phyloP scores from a whole-genome alignment of 2,888 invertebrate species.

The Dicycla oo region DNA sequence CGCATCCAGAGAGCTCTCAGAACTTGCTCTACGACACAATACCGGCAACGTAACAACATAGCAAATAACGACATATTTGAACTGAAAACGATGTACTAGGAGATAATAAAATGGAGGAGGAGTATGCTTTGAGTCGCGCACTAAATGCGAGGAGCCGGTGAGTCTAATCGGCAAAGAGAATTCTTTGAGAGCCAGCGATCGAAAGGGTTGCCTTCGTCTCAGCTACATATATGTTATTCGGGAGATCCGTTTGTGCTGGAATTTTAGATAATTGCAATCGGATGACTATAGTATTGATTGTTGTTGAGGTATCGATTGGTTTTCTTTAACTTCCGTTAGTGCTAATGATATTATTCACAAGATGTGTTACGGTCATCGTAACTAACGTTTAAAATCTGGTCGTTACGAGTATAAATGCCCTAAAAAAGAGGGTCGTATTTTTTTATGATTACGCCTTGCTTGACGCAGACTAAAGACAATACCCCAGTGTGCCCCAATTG shows the following conservation, averaged over 20 bases:
- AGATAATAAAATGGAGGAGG: slow-evolving; percentile 54
- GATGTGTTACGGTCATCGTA: too few relatives aligned
- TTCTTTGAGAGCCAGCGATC: slow-evolving; percentile 45
- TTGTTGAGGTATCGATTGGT: neutral
- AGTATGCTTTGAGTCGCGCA: slow-evolving; percentile 59
- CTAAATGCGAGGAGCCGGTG: slow-evolving; percentile 49
- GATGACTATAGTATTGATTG: neutral
- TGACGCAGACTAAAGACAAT: too few relatives aligned
- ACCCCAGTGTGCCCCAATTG: too few relatives aligned
- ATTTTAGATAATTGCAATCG: slow-evolving; percentile 30
- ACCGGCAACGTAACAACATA: slow-evolving; percentile 54
- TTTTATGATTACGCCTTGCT: too few relatives aligned
- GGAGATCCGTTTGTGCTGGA: slow-evolving; percentile 10
- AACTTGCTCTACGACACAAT: slow-evolving; percentile 50
- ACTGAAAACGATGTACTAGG: slow-evolving; percentile 56
- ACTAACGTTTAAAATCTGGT: too few relatives aligned
- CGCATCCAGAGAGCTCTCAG: slow-evolving; percentile 42
- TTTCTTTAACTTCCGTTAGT: neutral
- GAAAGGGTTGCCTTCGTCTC: slow-evolving; percentile 38
- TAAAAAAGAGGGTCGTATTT: too few relatives aligned
- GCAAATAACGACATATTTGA: slow-evolving; percentile 62
- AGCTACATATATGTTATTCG: slow-evolving; percentile 30
- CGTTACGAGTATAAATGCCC: too few relatives aligned
- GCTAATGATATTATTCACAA: too few relatives aligned
- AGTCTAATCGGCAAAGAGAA: slow-evolving; percentile 55